A percentile compares a stretch with the other conserved stretches of the same genome.
Conservation (phyloP, 1,140 invertebrate genomes). For the Luehdorfia chinensis region DNA sequence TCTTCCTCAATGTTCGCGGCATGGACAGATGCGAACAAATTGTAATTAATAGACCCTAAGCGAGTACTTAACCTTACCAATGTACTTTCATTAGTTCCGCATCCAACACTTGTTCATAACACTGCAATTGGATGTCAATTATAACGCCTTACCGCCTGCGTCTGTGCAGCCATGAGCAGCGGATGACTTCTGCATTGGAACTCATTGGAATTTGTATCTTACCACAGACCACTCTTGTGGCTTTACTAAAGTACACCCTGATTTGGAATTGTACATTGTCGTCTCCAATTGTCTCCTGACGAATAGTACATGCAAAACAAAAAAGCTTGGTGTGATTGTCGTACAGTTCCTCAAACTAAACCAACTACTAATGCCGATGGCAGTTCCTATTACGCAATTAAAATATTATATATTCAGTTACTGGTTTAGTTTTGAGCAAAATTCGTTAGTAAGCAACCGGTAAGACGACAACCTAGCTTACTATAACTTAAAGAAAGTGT, state of each 20-base stretch:
- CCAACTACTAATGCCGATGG: slow-evolving; percentile 10
- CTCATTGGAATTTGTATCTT: slow-evolving; percentile 51
- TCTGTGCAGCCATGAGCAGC: slow-evolving; percentile 26
- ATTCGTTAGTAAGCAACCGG: slow-evolving; percentile 37
- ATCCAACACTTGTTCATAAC: slow-evolving; percentile 38
- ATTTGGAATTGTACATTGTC: slow-evolving; percentile 49
- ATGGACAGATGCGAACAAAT: slow-evolving; percentile 38
- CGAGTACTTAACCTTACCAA: slow-evolving; percentile 59
- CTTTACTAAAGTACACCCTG: slow-evolving; percentile 48
- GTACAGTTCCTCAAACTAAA: neutral
- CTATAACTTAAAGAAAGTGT: slow-evolving; percentile 6
- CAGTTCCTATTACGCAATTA: slow-evolving; percentile 68
- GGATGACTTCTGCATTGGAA: slow-evolving; percentile 37
- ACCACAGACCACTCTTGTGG: slow-evolving; percentile 30
- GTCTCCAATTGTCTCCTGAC: slow-evolving; percentile 34
- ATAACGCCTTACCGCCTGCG: slow-evolving; percentile 61
- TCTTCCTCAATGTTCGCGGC: neutral
- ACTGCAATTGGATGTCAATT: slow-evolving; percentile 63
- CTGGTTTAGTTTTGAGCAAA: slow-evolving; percentile 42
- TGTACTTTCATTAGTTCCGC: slow-evolving; percentile 57
- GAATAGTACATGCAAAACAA: slow-evolving; percentile 13
- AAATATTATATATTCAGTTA: slow-evolving; percentile 35
- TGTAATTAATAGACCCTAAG: slow-evolving; percentile 41
- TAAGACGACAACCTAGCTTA: neutral
- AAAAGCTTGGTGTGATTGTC: neutral